Evolutionary conservation across 2,888 invertebrate species (phyloP), one percentile per base, ranked within the genome.

Genomic region (Entomobrya multifasciata): DNA sequence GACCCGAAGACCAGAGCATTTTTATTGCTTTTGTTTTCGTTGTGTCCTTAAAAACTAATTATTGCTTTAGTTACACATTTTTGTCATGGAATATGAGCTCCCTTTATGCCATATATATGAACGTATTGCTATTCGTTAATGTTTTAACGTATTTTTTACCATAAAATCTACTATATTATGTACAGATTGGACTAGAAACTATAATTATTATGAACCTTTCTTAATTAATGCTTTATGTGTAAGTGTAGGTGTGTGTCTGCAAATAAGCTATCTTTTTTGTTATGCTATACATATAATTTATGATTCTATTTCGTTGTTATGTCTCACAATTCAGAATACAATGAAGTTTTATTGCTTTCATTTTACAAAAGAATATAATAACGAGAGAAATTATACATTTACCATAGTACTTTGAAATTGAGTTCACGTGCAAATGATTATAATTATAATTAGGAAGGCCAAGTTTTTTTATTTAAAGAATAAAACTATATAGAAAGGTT

Each of bases 11-110:
- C 86, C 81, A 81, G 36, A 36, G 81, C 76, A 72, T 62, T 36
- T 80, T 81, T 86, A 81, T 86, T 86, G 81, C 86, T 86, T 81
- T 81, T 70, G 86, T 81, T 86, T 36, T 36, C 8, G 36, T 36
- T 4, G 4, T 86, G 74, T 76, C 86, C 81, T 86, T 86, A 86
- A 36, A n/a, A 36, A 86, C 86, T 86, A 86, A 81, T 86, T 86
- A 86, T 86, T 86, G 86, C 86, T 86, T 86, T 76, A 80, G 86
- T 86, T 86, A 86, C 86, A 86, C 86, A 86, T 81, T n/a, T n/a
- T 86, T 86, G 86, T 86, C 86, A 86, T 81, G 81, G 86, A 80
- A 80, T n/a, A n/a, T 74, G 86, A 86, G 72, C 86, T 86, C 86
- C 86, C 67, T 60, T 55, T 41, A 22, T 76, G 36, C 74, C 20